Percentiles rank a stretch among this genome's conserved stretches.
These are phyloP conservation scores for Pandemis cinnamomeana DNA, from an alignment of 2,888 invertebrate genomes.

Conservation along the genomic window DNA sequence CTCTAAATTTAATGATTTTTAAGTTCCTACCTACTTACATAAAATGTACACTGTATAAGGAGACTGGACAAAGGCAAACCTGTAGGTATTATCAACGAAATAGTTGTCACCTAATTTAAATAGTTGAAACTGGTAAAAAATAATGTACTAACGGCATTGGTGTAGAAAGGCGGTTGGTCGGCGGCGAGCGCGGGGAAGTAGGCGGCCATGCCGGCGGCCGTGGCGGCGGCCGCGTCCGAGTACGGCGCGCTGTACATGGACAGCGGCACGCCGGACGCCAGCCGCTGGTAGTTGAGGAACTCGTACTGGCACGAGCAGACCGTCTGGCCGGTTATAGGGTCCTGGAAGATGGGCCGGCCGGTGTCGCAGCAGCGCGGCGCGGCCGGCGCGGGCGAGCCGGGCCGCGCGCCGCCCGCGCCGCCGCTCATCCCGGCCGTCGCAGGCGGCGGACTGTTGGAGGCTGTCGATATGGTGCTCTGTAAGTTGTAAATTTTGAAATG, in stretches of 20 bases:
- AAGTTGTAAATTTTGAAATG: slow-evolving; percentile 84
- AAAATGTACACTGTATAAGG: no score
- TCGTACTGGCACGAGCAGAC: slow-evolving; percentile 96
- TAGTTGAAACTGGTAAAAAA: background rate
- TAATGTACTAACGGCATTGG: slow-evolving; percentile 90
- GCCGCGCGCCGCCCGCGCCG: slow-evolving; percentile 80
- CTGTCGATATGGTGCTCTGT: slow-evolving; percentile 88
- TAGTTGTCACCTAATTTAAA: no score
- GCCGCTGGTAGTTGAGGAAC: slow-evolving; percentile 92
- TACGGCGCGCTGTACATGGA: slow-evolving; percentile 93
- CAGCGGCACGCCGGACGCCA: slow-evolving; percentile 90
- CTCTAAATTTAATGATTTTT: no score
- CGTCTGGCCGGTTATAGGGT: slow-evolving; percentile 94
- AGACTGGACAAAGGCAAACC: no score
- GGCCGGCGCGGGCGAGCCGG: slow-evolving; percentile 81
- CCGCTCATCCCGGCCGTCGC: slow-evolving; percentile 85
- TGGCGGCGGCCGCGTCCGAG: slow-evolving; percentile 87
- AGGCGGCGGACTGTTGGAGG: slow-evolving; percentile 88
- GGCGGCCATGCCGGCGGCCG: slow-evolving; percentile 92
- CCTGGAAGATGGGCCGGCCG: slow-evolving; percentile 95
- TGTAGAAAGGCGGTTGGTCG: slow-evolving; percentile 94
- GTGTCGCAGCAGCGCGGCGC: slow-evolving; percentile 94
- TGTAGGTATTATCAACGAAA: no score
- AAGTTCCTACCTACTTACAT: no score
- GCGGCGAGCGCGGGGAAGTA: slow-evolving; percentile 94